Evolutionary conservation across 2,113 vertebrate species (phyloP).

Genomic region (Ailuropoda melanoleuca): DNA sequence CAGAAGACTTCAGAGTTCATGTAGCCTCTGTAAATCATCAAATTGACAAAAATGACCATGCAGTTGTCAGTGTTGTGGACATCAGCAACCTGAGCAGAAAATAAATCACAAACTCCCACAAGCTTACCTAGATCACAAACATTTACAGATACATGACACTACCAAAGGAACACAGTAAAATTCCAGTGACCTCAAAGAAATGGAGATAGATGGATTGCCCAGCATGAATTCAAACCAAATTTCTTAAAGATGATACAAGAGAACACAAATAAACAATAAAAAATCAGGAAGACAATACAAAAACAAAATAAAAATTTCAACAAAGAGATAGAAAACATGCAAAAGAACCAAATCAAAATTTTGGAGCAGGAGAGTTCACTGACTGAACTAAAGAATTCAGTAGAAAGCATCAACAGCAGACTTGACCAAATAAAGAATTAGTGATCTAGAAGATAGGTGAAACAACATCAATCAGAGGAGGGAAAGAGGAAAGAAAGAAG

Average conservation of each 20-base stretch:
- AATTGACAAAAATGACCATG: background rate
- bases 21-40: background rate
- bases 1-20: background rate
- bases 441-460: background rate
- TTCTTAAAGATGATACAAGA: background rate
- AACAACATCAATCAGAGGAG: background rate
- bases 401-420: background rate
- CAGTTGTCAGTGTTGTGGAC: background rate
- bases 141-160: background rate
- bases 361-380: background rate
- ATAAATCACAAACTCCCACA: background rate
- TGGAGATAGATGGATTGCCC: background rate
- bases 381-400: background rate
- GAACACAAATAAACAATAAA: background rate
- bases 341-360: background rate
- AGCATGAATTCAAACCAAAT: background rate
- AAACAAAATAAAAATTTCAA: background rate
- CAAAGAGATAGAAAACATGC: background rate
- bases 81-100: background rate
- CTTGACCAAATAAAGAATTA: background rate
- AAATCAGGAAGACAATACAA: background rate
- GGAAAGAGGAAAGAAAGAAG: background rate
- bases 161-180: background rate
- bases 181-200: background rate
- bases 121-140: background rate